A percentile compares a stretch with the other conserved stretches of the same genome.
These are phyloP conservation scores for Betta splendens DNA, from an alignment of 2,797 vertebrate genomes.

Conservation along the genomic window DNA sequence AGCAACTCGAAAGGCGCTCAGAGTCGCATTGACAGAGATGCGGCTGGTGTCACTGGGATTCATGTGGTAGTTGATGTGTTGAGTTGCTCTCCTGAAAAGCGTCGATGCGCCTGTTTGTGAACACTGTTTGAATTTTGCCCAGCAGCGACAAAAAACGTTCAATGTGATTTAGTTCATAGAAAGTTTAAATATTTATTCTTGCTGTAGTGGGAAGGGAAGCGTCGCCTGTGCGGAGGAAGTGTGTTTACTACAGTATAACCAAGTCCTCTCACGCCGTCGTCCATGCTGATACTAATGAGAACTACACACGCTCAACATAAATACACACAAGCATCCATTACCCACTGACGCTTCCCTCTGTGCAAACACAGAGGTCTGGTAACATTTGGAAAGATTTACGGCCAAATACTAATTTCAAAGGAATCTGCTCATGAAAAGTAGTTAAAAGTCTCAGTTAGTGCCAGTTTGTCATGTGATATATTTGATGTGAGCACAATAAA, in stretches of 20 bases:
- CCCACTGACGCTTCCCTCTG: no score
- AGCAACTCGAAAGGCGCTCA: not conserved
- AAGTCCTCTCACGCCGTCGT: slow-evolving; percentile 6
- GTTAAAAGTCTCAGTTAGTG: slow-evolving; percentile 12
- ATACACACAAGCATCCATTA: slow-evolving; percentile 35
- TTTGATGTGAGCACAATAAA: not conserved
- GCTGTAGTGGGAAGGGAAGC: slow-evolving; percentile 5
- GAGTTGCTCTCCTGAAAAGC: not conserved
- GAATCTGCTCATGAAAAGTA: slow-evolving; percentile 21
- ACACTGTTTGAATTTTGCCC: not conserved
- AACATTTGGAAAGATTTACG: slow-evolving; percentile 28
- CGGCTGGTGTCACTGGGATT: slow-evolving; percentile 1
- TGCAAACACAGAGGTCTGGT: not conserved
- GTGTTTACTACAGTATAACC: slow-evolving; percentile 28
- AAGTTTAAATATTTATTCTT: slow-evolving; percentile 31
- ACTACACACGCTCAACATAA: slow-evolving; percentile 15
- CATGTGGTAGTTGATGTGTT: slow-evolving; percentile 16
- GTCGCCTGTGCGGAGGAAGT: slow-evolving; percentile 5
- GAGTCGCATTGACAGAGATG: slow-evolving; percentile 23
- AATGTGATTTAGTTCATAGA: slow-evolving; percentile 17
- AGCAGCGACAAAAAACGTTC: not conserved
- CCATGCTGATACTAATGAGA: slow-evolving; percentile 17
- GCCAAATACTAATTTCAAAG: slow-evolving; percentile 9
- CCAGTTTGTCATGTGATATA: not conserved
- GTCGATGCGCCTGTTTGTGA: not conserved